Evolutionary conservation across 2,797 vertebrate species (phyloP), one percentile per base, ranked within the genome.

Genomic region (Melanogrammus aeglefinus): DNA sequence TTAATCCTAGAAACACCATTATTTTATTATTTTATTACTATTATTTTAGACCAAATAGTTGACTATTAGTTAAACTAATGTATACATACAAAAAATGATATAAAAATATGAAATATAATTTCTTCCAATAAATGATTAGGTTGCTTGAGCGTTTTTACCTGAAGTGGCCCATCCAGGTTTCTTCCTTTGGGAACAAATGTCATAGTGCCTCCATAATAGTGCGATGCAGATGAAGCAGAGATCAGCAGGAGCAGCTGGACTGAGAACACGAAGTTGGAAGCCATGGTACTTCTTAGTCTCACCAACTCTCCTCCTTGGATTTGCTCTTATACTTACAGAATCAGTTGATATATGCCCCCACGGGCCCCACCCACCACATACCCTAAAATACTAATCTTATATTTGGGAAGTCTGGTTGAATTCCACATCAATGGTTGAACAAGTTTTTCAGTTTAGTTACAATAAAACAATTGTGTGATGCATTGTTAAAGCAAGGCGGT

Each of bases 171-270:
- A 24, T 90, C 82, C 6, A 82, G n/a, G 47, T 83, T 84, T 44
- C 4, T 44, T 31, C 82, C 84, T 78, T 79, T 90, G 76, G 76
- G 75, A 41, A 2, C 35, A 77, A 33, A 86, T n/a, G 18, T 73
- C 16, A 7, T 0, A 0, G 1, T 27, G 16, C 78, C 89, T 0
- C 85, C 91, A 0, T 0, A 77, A 10, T 7, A 2, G 75, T 88
- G 84, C 0, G 85, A 84, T 0, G 89, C 88, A 1, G 82, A 82
- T 0, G 36, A 81, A 77, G 84, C 79, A 0, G 86, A 83, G 57
- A 85, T 79, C 88, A 88, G 81, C 18, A 75, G 38, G 31, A 88
- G 76, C 82, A 88, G 79, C 79, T 73, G 85, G 10, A 90, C 78
- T 27, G 86, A 77, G 10, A 84, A 0, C 27, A 41, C 21, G 24